These are phyloP conservation scores for Neolamprologus variostigma DNA, from an alignment of 2,113 vertebrate species.

Conservation along the genomic window DNA sequence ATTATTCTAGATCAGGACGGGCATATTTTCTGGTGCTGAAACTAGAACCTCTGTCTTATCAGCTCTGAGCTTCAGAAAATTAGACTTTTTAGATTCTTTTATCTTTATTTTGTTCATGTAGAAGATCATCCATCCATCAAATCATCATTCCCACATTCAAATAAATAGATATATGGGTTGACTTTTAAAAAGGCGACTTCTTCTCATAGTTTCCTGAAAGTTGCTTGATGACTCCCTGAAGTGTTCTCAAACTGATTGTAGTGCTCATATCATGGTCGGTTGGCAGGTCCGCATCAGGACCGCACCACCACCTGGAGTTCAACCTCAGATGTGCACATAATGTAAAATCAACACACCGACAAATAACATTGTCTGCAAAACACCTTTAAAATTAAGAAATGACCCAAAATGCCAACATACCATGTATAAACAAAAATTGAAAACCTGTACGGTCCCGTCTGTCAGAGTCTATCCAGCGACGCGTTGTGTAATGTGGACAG, in stretches of 20 bases:
- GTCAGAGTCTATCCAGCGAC: background rate
- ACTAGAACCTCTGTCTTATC: no score
- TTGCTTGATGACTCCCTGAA: no score
- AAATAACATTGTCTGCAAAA: background rate
- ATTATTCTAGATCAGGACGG: no score
- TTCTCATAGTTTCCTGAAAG: no score
- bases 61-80: no score
- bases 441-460: background rate
- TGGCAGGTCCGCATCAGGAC: background rate
- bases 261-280: background rate
- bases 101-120: no score
- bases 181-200: rapidly evolving
- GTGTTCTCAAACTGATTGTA: no score
- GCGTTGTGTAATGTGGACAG: background rate
- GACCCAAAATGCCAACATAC: background rate
- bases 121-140: no score
- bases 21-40: no score
- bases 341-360: background rate
- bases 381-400: background rate
- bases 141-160: no score
- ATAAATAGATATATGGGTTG: no score
- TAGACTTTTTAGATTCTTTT: no score
- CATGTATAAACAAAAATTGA: rapidly evolving
- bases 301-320: background rate
- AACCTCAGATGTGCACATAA: background rate